phyloP scores from a whole-genome alignment of 2,113 vertebrate genomes.

The Saimiri boliviensis region DNA sequence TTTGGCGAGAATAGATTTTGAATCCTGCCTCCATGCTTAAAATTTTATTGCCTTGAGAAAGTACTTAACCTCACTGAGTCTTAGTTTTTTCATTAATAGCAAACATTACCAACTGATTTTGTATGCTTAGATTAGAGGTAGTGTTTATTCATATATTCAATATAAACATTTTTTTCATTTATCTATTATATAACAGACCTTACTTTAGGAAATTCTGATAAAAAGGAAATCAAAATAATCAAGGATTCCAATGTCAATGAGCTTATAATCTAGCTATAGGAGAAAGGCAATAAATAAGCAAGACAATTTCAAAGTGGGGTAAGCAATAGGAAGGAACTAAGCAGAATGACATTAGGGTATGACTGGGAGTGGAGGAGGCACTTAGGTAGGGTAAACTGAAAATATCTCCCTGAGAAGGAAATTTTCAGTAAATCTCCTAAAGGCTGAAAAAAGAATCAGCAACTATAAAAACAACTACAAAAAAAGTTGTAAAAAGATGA shows the following conservation, averaged over 20 bases:
- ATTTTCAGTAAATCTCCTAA: neutral
- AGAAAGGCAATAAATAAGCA: neutral
- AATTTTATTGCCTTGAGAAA: neutral
- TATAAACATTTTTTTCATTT: neutral
- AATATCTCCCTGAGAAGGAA: neutral
- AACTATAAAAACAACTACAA: neutral
- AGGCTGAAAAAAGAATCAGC: neutral
- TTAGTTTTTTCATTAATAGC: neutral
- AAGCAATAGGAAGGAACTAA: neutral
- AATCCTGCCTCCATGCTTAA: neutral
- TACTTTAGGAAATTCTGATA: neutral
- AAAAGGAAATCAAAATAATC: neutral
- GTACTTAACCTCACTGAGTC: neutral
- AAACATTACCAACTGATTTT: neutral
- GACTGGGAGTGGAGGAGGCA: neutral
- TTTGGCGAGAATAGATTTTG: neutral
- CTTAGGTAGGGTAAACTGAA: neutral
- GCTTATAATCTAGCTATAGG: neutral
- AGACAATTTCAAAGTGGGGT: neutral
- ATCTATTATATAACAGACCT: neutral
- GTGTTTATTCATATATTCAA: neutral
- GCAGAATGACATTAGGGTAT: neutral
- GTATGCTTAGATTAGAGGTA: neutral
- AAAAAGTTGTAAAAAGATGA: neutral
- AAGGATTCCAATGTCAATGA: neutral